phyloP scores from a whole-genome alignment of 2,888 invertebrate species.

The Boloria euphrosyne region DNA sequence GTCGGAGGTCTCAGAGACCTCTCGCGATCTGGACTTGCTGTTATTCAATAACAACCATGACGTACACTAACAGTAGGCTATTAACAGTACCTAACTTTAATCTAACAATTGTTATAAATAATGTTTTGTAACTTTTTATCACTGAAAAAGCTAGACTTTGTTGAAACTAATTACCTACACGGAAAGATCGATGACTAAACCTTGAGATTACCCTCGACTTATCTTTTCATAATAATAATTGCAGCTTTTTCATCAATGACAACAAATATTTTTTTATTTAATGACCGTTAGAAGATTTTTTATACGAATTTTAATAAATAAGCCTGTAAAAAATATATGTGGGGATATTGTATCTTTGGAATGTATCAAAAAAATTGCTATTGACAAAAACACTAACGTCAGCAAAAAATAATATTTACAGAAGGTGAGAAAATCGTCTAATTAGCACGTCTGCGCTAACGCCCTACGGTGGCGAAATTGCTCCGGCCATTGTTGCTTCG shows the following conservation, averaged over 20 bases:
- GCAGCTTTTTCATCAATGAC: not conserved
- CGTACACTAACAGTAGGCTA: too few species aligned
- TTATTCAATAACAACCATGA: not conserved
- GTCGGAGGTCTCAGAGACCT: conserved; percentile 1
- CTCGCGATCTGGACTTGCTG: not conserved
- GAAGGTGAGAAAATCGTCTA: conserved; percentile 79
- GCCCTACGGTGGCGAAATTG: conserved; percentile 59
- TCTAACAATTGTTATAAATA: too few species aligned
- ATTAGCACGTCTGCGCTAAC: conserved; percentile 65
- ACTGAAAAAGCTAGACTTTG: too few species aligned
- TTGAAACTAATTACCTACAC: too few species aligned
- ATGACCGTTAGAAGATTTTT: conserved; percentile 19
- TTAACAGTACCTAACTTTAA: too few species aligned
- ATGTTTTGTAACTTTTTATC: too few species aligned
- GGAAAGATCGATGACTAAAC: too few species aligned
- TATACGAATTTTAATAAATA: conserved; percentile 14
- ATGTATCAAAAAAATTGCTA: conserved; percentile 24
- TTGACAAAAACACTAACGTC: conserved; percentile 29
- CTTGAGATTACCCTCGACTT: too few species aligned
- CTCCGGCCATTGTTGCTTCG: conserved; percentile 60
- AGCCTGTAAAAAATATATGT: conserved; percentile 16
- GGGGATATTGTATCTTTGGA: conserved; percentile 3
- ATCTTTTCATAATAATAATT: not conserved
- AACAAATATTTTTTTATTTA: conserved; percentile 11
- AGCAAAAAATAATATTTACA: conserved; percentile 55